Evolutionary conservation across 1,140 invertebrate species (phyloP).

Genomic region (Macrostomum lignano): DNA sequence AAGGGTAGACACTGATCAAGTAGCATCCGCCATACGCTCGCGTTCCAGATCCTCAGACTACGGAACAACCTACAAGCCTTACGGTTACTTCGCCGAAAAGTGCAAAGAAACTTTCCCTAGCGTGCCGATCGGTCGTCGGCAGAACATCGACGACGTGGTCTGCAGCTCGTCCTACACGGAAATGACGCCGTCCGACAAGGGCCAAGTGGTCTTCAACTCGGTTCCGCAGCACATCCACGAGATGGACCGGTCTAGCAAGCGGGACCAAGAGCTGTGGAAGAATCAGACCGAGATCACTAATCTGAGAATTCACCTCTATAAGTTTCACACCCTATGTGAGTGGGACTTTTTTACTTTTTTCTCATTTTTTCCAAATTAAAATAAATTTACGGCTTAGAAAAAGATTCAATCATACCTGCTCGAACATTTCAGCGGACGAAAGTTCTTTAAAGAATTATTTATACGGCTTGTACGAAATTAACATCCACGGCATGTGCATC

Average conservation of each 20-base stretch:
- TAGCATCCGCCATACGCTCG: too few relatives aligned
- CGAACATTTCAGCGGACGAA: background rate
- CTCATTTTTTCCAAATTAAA: background rate
- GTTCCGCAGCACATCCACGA: background rate
- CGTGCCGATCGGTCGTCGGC: slow-evolving; percentile 37
- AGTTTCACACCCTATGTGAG: slow-evolving; percentile 53
- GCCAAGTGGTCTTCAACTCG: slow-evolving; percentile 38
- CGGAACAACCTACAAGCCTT: slow-evolving; percentile 67
- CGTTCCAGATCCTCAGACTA: slow-evolving; percentile 71
- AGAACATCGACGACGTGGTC: slow-evolving; percentile 51
- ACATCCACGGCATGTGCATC: slow-evolving; percentile 82
- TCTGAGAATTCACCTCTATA: slow-evolving; percentile 64
- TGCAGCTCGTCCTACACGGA: slow-evolving; percentile 61
- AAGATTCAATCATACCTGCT: slow-evolving; percentile 19
- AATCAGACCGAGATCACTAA: slow-evolving; percentile 76
- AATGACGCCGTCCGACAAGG: slow-evolving; percentile 55
- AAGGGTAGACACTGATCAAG: too few relatives aligned
- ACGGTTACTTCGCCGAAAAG: slow-evolving; percentile 70
- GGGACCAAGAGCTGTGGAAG: slow-evolving; percentile 52
- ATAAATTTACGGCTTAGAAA: slow-evolving; percentile 6
- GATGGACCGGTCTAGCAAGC: slow-evolving; percentile 6
- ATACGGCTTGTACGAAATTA: slow-evolving; percentile 76
- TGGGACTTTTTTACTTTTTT: slow-evolving; percentile 8
- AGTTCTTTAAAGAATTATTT: slow-evolving; percentile 73
- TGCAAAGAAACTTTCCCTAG: slow-evolving; percentile 54